Evolutionary conservation across 2,113 vertebrate species (phyloP).

Genomic region (Promerops cafer): DNA sequence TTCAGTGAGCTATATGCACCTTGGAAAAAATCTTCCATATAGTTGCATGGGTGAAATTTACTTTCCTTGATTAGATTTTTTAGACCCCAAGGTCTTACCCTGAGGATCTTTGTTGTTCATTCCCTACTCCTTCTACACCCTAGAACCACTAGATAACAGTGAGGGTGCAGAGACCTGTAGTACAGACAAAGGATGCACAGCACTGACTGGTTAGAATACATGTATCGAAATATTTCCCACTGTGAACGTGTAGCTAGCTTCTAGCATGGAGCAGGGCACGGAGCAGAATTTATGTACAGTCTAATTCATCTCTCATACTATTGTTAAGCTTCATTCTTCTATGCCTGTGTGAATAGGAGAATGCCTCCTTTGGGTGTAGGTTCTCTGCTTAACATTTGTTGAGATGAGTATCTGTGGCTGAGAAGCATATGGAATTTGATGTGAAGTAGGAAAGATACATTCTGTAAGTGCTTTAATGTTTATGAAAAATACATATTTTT

Average conservation of each 20-base stretch:
- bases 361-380: not conserved
- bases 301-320: not conserved
- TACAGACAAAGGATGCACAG: not conserved
- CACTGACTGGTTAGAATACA: not conserved
- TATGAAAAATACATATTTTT: not conserved
- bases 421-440: not conserved
- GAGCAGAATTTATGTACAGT: not conserved
- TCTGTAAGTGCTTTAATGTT: not conserved
- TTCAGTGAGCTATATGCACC: not conserved
- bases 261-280: not conserved
- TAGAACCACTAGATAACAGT: not conserved
- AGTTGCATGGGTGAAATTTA: not conserved
- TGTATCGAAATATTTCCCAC: not conserved
- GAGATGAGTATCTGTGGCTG: not conserved
- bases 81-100: not conserved
- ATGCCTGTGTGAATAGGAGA: not conserved
- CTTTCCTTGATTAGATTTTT: not conserved
- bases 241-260: not conserved
- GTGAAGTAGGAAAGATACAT: not conserved
- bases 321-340: not conserved
- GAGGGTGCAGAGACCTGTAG: not conserved
- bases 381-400: not conserved
- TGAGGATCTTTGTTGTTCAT: not conserved
- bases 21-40: not conserved
- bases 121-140: not conserved